Base-by-base conservation (phyloP, 2,113 vertebrate species). In the Piprites chloris region DNA sequence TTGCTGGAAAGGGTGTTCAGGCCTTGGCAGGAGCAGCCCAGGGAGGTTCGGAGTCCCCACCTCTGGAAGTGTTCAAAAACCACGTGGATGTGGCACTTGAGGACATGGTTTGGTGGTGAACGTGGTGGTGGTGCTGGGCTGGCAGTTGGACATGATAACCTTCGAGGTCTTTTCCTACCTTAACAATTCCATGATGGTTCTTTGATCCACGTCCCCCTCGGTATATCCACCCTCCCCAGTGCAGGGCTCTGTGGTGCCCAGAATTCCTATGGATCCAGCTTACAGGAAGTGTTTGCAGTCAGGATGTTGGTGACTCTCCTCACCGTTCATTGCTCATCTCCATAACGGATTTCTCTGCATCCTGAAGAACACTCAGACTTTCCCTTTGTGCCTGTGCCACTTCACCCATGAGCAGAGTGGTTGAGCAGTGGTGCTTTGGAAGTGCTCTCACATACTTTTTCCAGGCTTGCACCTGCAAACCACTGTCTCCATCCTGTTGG, bases 391-490 rank as follows among this genome's bases (percentile, higher is more conserved):
- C 47, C 95, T 21, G 5, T 88, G 55, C 67, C 62, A 61, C 50
- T 73, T 32, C n/a, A 5, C 23, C 67, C 58, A 39, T 35, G 63
- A 77, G 44, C 44, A 63, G 41, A 33, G 49, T 50, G 65, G 67
- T 59, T 93, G 75, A 81, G 35, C 63, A 42, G 79, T 47, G 41
- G 42, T 41, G 61, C 65, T 86, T 78, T 94, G 93, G 46, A 42
- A 56, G 35, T 53, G 22, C 77, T 90, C 88, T 81, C 41, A 19
- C 84, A 71, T 74, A 19, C 65, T 41, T 93, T 59, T 66, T 71
- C 81, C 86, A 63, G 80, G 77, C 80, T 79, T 71, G 55, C 77
- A 91, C 81, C 92, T 96, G 89, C 84, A 90, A 67, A 78, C 53
- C 86, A 30, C 37, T 0, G 4, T 84, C 72, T 86, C 84, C 53